Conservation (phyloP, 1,140 invertebrate genomes). For the Aphelenchoides avenae region DNA sequence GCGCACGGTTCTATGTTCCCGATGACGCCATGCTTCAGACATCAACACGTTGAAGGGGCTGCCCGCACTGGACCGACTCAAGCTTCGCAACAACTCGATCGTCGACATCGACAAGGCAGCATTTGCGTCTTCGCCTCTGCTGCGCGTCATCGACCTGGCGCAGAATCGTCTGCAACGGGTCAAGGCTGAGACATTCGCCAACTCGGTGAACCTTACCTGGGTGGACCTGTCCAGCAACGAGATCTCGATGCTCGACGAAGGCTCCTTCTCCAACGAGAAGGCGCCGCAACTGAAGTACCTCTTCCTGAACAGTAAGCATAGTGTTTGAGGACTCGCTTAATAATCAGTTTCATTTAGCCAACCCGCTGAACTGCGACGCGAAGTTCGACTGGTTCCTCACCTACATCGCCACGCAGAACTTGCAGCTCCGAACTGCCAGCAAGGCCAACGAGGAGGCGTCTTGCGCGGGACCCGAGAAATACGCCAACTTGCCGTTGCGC, state of each 20-base stretch:
- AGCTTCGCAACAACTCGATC: constrained; percentile 53
- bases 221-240: constrained; percentile 53
- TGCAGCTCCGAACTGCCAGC: constrained; percentile 51
- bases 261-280: constrained; percentile 38
- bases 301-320: constrained; percentile 35
- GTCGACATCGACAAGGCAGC: constrained; percentile 36
- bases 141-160: constrained; percentile 44
- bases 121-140: constrained; percentile 40
- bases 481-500: too few species aligned
- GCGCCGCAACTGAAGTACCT: too few species aligned
- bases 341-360: constrained; percentile 40
- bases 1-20: not conserved
- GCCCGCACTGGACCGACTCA: constrained; percentile 50
- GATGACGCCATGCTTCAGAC: constrained; percentile 33
- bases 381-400: constrained; percentile 54
- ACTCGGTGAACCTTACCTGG: constrained; percentile 37
- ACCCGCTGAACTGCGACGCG: constrained; percentile 50
- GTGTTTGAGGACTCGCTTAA: too few species aligned
- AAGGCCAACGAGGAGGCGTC: constrained; percentile 36
- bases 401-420: constrained; percentile 48
- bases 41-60: constrained; percentile 59
- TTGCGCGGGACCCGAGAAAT: constrained; percentile 33
- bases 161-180: constrained; percentile 38
- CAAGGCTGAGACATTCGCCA: constrained; percentile 40
- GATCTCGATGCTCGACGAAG: constrained; percentile 31